Evolutionary conservation across 2,888 invertebrate genomes (phyloP), one percentile per base, ranked within the genome.

Genomic region (Acheta domesticus): DNA sequence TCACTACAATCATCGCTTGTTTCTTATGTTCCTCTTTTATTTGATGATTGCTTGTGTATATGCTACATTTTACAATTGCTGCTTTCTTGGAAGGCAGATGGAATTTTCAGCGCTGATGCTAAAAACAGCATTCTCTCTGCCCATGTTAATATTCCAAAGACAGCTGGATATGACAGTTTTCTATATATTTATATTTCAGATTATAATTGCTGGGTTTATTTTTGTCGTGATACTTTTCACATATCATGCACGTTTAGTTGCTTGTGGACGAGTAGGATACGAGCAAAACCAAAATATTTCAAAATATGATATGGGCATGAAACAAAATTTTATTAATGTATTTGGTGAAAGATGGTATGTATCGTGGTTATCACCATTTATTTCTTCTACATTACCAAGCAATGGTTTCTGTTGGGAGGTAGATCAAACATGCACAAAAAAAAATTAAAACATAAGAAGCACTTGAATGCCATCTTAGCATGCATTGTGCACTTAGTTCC

Each of bases 1-100:
- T 1, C 93, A 95, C 85, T 89, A 89, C 82, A 97, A 97, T 86
- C 93, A 94, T 84, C 91, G 97, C 84, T 97, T 93, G 86, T 97
- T 97, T 84, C 87, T 95, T 62, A 89, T 92, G 85, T 93, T 96
- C 85, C 88, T 95, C 2, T 85, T 93, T 48, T 93, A 96, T 85
- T 87, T 94, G 82, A 92, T 93, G 84, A 83, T 94, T 62, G 92
- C 93, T 0, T 92, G 93, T 82, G 77, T 91, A 0, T 94, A 94
- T 86, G 89, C 92, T n/a, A 91, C 92, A 81, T 89, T 89, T 83
- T 93, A 92, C 83, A 94, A 95, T 86, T 87, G 92, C 74, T 87
- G 88, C 81, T 96, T 92, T 86, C 87, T 94, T 80, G 91, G 90
- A 87, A 87, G 87, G 77, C 88, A 89, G 80, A 85, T 91, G 12